Percentiles rank a stretch among this genome's conserved stretches.
Evolutionary conservation across 2,888 invertebrate genomes (phyloP).

Genomic region (Ceriagrion tenellum): DNA sequence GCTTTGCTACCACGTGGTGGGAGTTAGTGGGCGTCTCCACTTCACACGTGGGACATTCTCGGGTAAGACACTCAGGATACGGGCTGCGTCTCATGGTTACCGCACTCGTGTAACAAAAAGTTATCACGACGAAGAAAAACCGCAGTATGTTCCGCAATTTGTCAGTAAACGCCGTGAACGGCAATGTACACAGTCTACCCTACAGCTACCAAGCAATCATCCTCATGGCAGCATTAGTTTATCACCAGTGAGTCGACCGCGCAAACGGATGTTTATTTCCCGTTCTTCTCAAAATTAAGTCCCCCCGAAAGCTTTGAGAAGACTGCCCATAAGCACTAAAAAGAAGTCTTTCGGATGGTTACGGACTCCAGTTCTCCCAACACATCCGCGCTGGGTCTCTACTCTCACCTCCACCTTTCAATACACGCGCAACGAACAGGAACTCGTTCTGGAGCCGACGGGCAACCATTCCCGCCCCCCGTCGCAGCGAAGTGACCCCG

Average conservation of each 20-base stretch:
- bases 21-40: background rate
- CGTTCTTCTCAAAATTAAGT: background rate
- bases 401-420: background rate
- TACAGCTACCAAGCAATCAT: too few relatives aligned
- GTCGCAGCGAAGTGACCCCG: background rate
- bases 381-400: background rate
- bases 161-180: too few relatives aligned
- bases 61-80: background rate
- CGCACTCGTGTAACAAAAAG: background rate
- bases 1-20: background rate
- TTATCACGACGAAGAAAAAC: too few relatives aligned
- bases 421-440: background rate
- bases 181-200: too few relatives aligned
- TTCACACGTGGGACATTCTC: background rate
- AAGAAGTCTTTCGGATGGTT: too few relatives aligned
- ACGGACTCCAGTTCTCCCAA: background rate
- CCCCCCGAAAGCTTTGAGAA: background rate
- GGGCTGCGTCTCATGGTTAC: background rate
- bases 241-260: background rate
- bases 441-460: background rate
- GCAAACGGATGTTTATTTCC: background rate
- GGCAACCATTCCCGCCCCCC: background rate
- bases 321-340: too few relatives aligned
- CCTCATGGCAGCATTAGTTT: background rate
- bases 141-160: too few relatives aligned